Conservation (phyloP, 2,797 vertebrate genomes). For the Cetoscarus ocellatus region DNA sequence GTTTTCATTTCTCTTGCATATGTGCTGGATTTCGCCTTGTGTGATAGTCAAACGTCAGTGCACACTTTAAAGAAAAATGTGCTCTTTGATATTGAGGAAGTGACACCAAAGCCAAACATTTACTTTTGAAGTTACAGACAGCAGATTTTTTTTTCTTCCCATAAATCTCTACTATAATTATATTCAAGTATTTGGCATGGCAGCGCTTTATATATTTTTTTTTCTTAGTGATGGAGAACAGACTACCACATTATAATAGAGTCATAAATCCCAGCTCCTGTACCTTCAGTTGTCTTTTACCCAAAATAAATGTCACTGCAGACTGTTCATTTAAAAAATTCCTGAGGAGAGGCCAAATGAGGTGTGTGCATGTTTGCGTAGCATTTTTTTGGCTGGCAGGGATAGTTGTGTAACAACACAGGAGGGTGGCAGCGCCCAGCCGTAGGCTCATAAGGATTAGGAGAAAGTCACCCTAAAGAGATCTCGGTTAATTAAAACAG, state of each 20-base stretch:
- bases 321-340: slow-evolving; percentile 40
- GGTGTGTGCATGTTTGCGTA: slow-evolving; percentile 4
- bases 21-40: neutral
- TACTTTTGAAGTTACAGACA: slow-evolving; percentile 20
- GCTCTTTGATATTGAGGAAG: slow-evolving; percentile 42
- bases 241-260: slow-evolving; percentile 18
- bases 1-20: neutral
- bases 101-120: slow-evolving; percentile 47
- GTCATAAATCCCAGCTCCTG: slow-evolving; percentile 3
- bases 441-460: slow-evolving; percentile 68
- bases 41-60: slow-evolving; percentile 30
- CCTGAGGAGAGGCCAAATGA: slow-evolving; percentile 36
- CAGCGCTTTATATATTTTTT: slow-evolving; percentile 19
- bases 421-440: slow-evolving; percentile 52
- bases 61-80: slow-evolving; percentile 21
- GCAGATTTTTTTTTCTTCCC: neutral
- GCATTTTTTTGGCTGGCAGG: slow-evolving; percentile 32
- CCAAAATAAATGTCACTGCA: slow-evolving; percentile 23
- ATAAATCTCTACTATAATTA: slow-evolving; percentile 35
- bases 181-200: slow-evolving; percentile 30
- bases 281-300: slow-evolving; percentile 41
- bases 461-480: slow-evolving; percentile 70
- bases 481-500: slow-evolving; percentile 81
- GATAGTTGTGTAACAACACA: slow-evolving; percentile 59
- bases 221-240: slow-evolving; percentile 12